Conservation (phyloP, 2,113 vertebrate species). For the Acinonyx jubatus region DNA sequence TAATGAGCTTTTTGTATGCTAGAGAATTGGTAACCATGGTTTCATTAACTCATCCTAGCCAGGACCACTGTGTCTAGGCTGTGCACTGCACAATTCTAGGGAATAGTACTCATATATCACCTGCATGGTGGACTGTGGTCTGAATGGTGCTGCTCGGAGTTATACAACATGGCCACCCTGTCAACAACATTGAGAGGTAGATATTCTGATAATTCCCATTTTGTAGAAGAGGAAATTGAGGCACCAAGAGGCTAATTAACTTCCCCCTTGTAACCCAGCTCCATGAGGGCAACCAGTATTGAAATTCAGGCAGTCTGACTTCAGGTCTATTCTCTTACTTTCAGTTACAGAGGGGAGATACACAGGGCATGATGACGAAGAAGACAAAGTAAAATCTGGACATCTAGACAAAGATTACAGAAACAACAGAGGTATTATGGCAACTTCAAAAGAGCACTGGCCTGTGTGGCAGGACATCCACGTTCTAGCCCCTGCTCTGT, state of each 20-base stretch:
- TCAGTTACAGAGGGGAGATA: background rate
- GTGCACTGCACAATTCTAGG: background rate
- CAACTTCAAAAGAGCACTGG: background rate
- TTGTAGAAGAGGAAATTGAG: background rate
- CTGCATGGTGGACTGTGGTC: background rate
- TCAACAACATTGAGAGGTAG: background rate
- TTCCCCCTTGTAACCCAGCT: background rate
- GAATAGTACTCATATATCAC: accelerated
- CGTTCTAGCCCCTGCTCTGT: background rate
- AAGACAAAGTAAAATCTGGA: background rate
- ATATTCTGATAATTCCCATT: background rate
- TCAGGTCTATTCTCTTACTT: background rate
- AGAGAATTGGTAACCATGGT: background rate
- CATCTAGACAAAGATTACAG: background rate
- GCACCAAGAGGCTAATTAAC: background rate
- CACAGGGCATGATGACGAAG: background rate
- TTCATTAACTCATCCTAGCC: background rate
- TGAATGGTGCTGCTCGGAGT: background rate
- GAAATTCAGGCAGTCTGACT: background rate
- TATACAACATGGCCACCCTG: background rate
- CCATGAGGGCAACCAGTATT: background rate
- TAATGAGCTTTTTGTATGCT: background rate
- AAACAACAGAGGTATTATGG: background rate
- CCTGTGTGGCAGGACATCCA: background rate
- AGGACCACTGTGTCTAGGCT: background rate